phyloP scores from a whole-genome alignment of 1,140 invertebrate genomes.

The Lepidurus packardi region DNA sequence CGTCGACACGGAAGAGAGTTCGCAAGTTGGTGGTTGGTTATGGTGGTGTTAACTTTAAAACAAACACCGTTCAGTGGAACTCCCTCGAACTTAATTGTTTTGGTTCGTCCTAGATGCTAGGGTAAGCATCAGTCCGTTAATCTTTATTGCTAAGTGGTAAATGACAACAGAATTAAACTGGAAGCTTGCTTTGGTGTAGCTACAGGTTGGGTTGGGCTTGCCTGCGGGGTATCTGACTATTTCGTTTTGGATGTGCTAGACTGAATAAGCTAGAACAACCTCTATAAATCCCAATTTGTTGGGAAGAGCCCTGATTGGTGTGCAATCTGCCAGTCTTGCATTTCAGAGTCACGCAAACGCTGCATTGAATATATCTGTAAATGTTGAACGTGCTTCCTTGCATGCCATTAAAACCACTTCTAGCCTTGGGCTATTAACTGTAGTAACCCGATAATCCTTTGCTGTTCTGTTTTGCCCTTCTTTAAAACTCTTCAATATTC shows the following conservation, averaged over 20 bases:
- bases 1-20: neutral
- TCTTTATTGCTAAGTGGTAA: neutral
- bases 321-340: too few species aligned
- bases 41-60: neutral
- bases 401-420: too few species aligned
- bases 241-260: neutral
- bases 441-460: too few species aligned
- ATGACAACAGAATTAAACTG: neutral
- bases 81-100: neutral
- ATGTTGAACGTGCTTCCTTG: too few species aligned
- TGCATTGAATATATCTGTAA: too few species aligned
- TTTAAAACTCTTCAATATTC: neutral
- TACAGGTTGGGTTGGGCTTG: conserved; percentile 13
- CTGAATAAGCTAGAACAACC: too few species aligned
- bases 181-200: neutral
- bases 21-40: neutral
- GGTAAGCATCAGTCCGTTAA: neutral
- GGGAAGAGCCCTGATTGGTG: too few species aligned
- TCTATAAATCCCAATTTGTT: too few species aligned
- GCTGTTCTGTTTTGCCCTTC: too few species aligned
- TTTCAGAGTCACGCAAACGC: too few species aligned
- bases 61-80: neutral
- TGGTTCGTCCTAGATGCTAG: conserved; percentile 13
- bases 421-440: too few species aligned
- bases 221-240: neutral